A percentile compares a stretch with the other conserved stretches of the same genome.
These are phyloP conservation scores for Zoanthus gigantus DNA, from an alignment of 92 coral and sea anemone genomes.

Conservation along the genomic window DNA sequence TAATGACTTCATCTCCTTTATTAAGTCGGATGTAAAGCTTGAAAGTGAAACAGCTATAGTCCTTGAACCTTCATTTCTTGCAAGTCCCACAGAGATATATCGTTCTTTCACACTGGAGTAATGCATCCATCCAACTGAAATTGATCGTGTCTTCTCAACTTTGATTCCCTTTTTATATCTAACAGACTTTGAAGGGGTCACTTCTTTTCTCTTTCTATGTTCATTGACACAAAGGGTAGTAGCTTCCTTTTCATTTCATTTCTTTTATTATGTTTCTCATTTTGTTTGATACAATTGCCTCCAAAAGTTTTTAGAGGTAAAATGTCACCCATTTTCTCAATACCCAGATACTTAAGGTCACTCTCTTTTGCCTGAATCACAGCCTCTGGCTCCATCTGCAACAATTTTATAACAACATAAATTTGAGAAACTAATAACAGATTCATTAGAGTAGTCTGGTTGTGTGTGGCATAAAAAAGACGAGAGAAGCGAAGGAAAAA, in stretches of 20 bases:
- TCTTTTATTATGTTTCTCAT: slow-evolving; percentile 32
- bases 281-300: slow-evolving; percentile 22
- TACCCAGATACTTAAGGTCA: slow-evolving; percentile 18
- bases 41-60: slow-evolving; percentile 46
- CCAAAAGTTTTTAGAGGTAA: slow-evolving; percentile 32
- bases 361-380: slow-evolving; percentile 24
- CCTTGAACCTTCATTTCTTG: slow-evolving; percentile 35
- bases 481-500: too few species aligned
- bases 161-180: slow-evolving; percentile 14
- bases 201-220: slow-evolving; percentile 23
- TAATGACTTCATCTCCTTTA: slow-evolving; percentile 34
- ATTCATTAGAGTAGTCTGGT: too few species aligned
- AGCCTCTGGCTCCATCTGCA: slow-evolving; percentile 42
- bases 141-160: slow-evolving; percentile 32
- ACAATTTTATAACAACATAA: not conserved
- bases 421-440: too few species aligned
- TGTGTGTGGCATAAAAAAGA: too few species aligned
- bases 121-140: slow-evolving; percentile 64
- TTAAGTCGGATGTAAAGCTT: slow-evolving; percentile 22
- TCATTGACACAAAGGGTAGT: slow-evolving; percentile 28
- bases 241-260: slow-evolving; percentile 33
- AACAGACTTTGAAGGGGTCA: slow-evolving; percentile 22
- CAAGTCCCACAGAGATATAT: slow-evolving; percentile 55
- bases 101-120: slow-evolving; percentile 42
- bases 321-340: slow-evolving; percentile 39